These are phyloP conservation scores for Heloderma charlesbogerti DNA, from an alignment of 2,113 vertebrate species.

Conservation along the genomic window DNA sequence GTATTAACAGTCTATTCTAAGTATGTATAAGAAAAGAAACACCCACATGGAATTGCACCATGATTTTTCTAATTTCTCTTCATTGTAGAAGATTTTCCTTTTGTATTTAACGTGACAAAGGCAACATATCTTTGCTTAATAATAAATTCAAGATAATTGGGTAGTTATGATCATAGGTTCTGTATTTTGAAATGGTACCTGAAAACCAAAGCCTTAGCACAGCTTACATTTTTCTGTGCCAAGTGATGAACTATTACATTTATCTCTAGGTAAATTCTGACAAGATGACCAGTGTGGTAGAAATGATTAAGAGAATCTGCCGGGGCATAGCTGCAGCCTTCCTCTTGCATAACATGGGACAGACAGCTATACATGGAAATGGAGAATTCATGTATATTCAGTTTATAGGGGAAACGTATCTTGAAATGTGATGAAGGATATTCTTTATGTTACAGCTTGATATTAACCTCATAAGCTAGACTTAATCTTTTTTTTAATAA, in stretches of 20 bases:
- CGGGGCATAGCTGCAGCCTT: background rate
- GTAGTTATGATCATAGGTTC: background rate
- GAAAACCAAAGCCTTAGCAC: background rate
- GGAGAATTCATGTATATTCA: background rate
- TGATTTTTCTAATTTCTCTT: slow-evolving; percentile 25
- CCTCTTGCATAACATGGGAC: background rate
- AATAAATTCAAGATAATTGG: slow-evolving; percentile 16
- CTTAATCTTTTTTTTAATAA: background rate
- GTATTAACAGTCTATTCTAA: slow-evolving; percentile 62
- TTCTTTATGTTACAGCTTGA: background rate
- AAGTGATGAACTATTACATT: background rate
- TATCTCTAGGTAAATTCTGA: background rate
- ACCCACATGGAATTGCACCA: slow-evolving; percentile 42
- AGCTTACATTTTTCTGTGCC: background rate
- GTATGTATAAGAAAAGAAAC: slow-evolving; percentile 57
- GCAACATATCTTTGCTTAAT: slow-evolving; percentile 25
- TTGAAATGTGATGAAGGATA: background rate
- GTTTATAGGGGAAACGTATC: background rate
- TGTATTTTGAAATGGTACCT: slow-evolving; percentile 10
- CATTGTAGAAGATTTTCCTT: background rate
- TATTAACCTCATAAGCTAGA: background rate
- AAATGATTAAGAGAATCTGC: background rate
- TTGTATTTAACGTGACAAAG: background rate
- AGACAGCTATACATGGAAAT: background rate
- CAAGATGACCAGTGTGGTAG: background rate